Conservation (phyloP, 2,888 invertebrate genomes). For the Philopedon plagiatum region DNA sequence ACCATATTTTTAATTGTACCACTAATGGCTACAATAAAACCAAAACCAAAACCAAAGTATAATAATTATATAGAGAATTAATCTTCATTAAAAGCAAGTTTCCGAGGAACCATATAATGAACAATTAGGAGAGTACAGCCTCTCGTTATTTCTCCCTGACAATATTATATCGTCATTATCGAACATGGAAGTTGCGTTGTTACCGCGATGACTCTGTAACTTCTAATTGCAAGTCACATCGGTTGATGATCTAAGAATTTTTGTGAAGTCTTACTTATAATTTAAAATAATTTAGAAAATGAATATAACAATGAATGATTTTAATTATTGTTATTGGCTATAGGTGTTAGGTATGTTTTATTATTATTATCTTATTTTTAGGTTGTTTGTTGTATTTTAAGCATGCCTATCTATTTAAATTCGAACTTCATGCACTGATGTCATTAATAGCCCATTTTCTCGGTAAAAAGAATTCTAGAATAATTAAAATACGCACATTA, state of each 20-base stretch:
- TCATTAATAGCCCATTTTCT: too few species aligned
- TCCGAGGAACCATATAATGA: constrained; percentile 61
- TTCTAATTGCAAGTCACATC: constrained; percentile 12
- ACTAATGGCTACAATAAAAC: constrained; percentile 15
- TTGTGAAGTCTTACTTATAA: not conserved
- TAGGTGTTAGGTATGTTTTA: too few species aligned
- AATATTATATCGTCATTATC: constrained; percentile 36
- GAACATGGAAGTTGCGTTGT: constrained; percentile 22
- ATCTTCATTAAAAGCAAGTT: constrained; percentile 63
- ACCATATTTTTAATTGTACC: not conserved
- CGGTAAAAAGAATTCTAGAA: too few species aligned
- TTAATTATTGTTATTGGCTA: too few species aligned
- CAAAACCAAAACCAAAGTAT: constrained; percentile 34
- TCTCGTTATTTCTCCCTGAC: constrained; percentile 26
- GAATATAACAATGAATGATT: not conserved
- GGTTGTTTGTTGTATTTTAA: too few species aligned
- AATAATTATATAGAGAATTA: constrained; percentile 61
- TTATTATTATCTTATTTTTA: too few species aligned
- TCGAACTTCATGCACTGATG: too few species aligned
- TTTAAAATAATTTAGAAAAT: not conserved
- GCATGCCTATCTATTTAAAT: too few species aligned
- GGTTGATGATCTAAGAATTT: not conserved
- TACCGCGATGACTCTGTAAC: constrained; percentile 11
- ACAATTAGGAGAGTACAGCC: constrained; percentile 58
- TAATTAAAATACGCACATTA: too few species aligned